Evolutionary conservation across 2,113 vertebrate genomes (phyloP).

Genomic region (Phaethon lepturus): DNA sequence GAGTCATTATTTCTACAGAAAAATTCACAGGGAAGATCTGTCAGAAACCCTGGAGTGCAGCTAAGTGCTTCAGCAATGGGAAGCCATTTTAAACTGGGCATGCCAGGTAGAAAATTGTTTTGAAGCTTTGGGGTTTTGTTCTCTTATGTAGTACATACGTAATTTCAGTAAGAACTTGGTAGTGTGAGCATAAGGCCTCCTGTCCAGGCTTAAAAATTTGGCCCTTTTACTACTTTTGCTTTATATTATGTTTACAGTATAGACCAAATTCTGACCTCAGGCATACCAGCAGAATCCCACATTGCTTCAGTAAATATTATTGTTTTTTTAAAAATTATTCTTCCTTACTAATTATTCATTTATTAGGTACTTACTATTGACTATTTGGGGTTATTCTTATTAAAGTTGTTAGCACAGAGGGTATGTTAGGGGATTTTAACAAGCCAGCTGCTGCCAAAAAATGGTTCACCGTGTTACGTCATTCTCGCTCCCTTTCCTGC

Average conservation of each 20-base stretch:
- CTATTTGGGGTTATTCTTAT: neutral
- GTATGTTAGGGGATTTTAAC: neutral
- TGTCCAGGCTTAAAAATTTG: neutral
- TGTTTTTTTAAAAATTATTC: neutral
- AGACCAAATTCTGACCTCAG: neutral
- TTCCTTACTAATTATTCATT: neutral
- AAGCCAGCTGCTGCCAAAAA: neutral
- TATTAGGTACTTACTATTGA: neutral
- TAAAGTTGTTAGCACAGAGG: neutral
- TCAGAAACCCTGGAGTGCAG: neutral
- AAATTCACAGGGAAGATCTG: neutral
- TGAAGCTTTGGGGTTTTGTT: neutral
- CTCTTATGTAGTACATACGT: rapidly evolving
- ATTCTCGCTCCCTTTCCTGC: neutral
- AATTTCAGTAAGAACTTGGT: neutral
- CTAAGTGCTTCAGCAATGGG: neutral
- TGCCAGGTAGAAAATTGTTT: neutral
- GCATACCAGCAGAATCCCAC: neutral
- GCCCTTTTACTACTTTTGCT: neutral
- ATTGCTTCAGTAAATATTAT: neutral
- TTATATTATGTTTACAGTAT: neutral
- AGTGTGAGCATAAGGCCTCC: neutral
- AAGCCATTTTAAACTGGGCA: neutral
- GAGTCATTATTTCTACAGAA: constrained; percentile 35
- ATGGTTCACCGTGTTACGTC: neutral